Percentiles rank a stretch among this genome's conserved stretches.
Conservation (phyloP, 2,113 vertebrate genomes). For the Sakesphorus luctuosus region DNA sequence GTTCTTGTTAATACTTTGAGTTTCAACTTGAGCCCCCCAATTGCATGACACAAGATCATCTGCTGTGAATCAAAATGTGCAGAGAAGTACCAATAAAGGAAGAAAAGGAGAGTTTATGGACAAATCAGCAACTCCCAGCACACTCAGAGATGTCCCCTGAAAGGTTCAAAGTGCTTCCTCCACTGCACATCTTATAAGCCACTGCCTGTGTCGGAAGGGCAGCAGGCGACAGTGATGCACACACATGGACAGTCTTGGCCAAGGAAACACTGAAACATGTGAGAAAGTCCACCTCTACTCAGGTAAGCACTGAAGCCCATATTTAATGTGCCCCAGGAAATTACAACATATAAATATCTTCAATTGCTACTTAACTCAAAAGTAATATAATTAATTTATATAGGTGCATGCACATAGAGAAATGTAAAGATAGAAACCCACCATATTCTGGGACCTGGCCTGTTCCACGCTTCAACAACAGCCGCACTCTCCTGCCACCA, state of each 20-base stretch:
- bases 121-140: conserved; percentile 50
- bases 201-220: not conserved
- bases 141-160: conserved; percentile 72
- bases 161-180: not conserved
- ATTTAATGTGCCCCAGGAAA: not conserved
- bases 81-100: conserved; percentile 44
- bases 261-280: not conserved
- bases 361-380: conserved; percentile 5
- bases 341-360: not conserved
- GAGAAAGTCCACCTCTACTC: not conserved
- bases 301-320: not conserved
- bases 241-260: not conserved
- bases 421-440: conserved; percentile 73
- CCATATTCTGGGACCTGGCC: conserved; percentile 98
- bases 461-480: conserved; percentile 94
- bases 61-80: conserved; percentile 71
- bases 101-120: not conserved
- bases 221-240: not conserved
- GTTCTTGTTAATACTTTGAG: not conserved
- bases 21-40: not conserved
- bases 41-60: not conserved
- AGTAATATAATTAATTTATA: not conserved
- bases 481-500: conserved; percentile 90
- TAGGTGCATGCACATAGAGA: not conserved
- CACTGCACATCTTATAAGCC: not conserved